Evolutionary conservation across 2,113 vertebrate species (phyloP).

Genomic region (Actenoides hombroni): DNA sequence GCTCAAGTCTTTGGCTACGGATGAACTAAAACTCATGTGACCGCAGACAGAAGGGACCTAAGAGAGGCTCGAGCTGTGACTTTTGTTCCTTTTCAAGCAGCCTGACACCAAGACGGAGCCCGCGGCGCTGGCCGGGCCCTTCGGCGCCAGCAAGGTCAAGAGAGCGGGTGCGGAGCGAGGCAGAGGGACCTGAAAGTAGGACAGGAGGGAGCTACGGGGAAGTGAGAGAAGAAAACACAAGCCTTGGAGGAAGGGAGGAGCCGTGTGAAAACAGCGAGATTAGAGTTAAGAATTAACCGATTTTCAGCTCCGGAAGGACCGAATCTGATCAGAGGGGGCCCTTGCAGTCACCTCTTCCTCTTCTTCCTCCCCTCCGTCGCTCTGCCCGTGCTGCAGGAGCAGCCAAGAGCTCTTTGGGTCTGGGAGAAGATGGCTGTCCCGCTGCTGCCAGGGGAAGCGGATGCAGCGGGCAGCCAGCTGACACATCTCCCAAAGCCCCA

Average conservation of each 20-base stretch:
- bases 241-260: neutral
- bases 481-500: neutral
- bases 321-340: neutral
- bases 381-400: neutral
- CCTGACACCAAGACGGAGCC: neutral
- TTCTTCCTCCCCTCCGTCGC: neutral
- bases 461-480: neutral
- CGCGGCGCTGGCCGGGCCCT: neutral
- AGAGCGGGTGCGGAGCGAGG: fast-evolving
- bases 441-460: neutral
- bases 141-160: neutral
- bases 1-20: neutral
- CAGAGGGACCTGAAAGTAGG: neutral
- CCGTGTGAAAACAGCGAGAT: neutral
- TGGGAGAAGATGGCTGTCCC: neutral
- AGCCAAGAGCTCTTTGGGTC: neutral
- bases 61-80: neutral
- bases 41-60: neutral
- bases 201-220: neutral
- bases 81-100: neutral
- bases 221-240: neutral
- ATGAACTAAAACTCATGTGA: neutral
- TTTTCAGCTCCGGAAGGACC: neutral
- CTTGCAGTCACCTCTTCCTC: neutral
- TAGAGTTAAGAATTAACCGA: neutral